These are phyloP conservation scores for Tachypleus tridentatus DNA, from an alignment of 1,140 invertebrate genomes.

Conservation along the genomic window DNA sequence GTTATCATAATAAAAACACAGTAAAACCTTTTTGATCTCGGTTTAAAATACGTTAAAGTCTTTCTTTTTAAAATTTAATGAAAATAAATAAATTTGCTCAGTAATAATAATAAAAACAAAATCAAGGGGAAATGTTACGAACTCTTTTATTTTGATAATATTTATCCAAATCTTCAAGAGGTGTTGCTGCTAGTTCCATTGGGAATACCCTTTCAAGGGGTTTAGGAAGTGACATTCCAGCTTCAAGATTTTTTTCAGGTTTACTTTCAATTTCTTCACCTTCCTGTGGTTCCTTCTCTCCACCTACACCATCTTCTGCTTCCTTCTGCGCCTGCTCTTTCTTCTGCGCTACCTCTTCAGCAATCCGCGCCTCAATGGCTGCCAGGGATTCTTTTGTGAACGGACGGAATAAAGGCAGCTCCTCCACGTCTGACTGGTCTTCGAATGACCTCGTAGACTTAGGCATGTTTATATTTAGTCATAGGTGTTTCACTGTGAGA, in stretches of 20 bases:
- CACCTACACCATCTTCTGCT: constrained; percentile 9
- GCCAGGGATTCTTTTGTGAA: constrained; percentile 93
- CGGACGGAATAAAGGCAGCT: constrained; percentile 60
- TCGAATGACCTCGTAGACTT: constrained; percentile 11
- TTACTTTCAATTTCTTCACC: constrained; percentile 32
- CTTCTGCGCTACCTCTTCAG: constrained; percentile 87
- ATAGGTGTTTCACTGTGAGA: too few species aligned
- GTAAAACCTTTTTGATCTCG: too few species aligned
- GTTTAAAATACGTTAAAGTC: too few species aligned
- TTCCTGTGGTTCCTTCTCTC: too few species aligned
- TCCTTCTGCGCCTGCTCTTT: constrained; percentile 74
- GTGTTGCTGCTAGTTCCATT: constrained; percentile 76
- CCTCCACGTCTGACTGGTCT: constrained; percentile 28
- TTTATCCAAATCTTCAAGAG: constrained; percentile 88
- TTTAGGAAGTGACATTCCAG: constrained; percentile 77
- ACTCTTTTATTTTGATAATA: constrained; percentile 86
- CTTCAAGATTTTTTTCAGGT: constrained; percentile 82
- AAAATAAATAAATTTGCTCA: too few species aligned
- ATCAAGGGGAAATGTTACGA: constrained; percentile 29
- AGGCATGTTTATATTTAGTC: too few species aligned
- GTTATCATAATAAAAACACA: too few species aligned
- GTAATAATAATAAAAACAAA: too few species aligned
- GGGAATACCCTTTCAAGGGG: constrained; percentile 79
- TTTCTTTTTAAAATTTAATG: too few species aligned
- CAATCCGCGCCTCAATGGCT: constrained; percentile 82